A percentile compares a stretch with the other conserved stretches of the same genome.
phyloP scores from a whole-genome alignment of 2,113 vertebrate species.

The crab-eating macaque (Macaca fascicularis) region T2T-MFA8v1.1 NC_088377.1:133010001-133010500 shows the following conservation, averaged over 20 bases:
- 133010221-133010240: neutral
- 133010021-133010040: conserved; percentile 22
- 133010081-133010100: neutral
- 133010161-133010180: neutral
- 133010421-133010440: neutral
- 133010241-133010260: conserved; percentile 34
- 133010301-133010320: neutral
- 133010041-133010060: conserved; percentile 35
- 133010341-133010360: neutral
- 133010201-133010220: neutral
- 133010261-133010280: neutral
- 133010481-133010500: conserved; percentile 3
- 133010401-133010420: conserved; percentile 45
- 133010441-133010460: neutral
- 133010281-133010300: conserved; percentile 19
- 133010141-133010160: conserved; percentile 42
- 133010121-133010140: neutral
- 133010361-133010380: neutral
- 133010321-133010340: neutral
- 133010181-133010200: conserved; percentile 25
- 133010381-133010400: neutral
- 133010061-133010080: conserved; percentile 24
- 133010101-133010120: neutral
- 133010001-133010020: neutral
- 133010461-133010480: neutral